Evolutionary conservation across 2,888 invertebrate genomes (phyloP).

Genomic region (Lobophora halterata): DNA sequence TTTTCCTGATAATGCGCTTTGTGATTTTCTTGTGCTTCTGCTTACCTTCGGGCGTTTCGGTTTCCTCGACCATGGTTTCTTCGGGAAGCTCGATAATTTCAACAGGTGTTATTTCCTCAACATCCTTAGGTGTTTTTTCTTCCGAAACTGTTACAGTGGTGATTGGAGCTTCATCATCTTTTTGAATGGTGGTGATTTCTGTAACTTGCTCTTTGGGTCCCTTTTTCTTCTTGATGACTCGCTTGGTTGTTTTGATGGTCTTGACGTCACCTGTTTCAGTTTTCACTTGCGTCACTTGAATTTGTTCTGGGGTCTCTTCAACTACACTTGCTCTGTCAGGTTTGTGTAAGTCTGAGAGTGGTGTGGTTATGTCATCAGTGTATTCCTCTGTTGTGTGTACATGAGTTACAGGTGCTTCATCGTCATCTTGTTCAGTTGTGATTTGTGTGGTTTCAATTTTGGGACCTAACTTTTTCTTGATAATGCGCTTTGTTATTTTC

Average conservation of each 20-base stretch:
- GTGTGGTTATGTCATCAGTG: conserved; percentile 34
- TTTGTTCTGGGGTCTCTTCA: conserved; percentile 21
- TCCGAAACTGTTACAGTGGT: conserved; percentile 34
- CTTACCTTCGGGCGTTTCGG: conserved; percentile 23
- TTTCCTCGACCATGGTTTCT: conserved; percentile 28
- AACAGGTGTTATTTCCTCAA: conserved; percentile 56
- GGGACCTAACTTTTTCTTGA: conserved; percentile 45
- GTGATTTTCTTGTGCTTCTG: conserved; percentile 13
- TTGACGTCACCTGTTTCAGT: conserved; percentile 48
- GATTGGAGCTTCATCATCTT: conserved; percentile 37
- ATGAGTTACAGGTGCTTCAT: conserved; percentile 31
- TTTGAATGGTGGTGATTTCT: conserved; percentile 48
- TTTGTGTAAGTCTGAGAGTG: conserved; percentile 19
- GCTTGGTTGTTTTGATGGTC: no score
- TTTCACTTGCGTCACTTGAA: conserved; percentile 46
- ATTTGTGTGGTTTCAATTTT: conserved; percentile 30
- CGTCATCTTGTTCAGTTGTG: conserved; percentile 61
- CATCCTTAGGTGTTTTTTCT: conserved; percentile 41
- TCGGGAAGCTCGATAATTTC: conserved; percentile 50
- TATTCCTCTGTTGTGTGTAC: conserved; percentile 28
- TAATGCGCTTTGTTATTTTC: conserved; percentile 37
- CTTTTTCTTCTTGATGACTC: no score
- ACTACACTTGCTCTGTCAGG: conserved; percentile 38
- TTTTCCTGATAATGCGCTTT: conserved; percentile 38
- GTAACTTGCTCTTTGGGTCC: conserved; percentile 45